Conservation (phyloP, 2,797 vertebrate species). For the Rhinogobio ventralis region DNA sequence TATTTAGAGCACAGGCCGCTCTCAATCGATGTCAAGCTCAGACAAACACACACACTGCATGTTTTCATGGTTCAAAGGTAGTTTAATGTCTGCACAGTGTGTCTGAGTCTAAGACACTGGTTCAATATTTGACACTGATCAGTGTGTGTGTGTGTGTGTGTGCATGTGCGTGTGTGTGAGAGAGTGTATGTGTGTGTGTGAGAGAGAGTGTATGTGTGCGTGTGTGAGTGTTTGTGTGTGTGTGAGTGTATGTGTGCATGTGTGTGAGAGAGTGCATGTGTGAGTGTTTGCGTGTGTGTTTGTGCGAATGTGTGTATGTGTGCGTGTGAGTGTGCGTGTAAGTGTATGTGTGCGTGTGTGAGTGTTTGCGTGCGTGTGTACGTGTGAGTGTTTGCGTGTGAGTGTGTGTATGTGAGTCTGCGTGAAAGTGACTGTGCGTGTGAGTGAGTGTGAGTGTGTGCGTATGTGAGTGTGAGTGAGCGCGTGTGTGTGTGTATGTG, state of each 20-base stretch:
- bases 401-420: neutral
- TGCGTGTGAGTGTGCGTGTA: too few relatives aligned
- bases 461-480: neutral
- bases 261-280: too few relatives aligned
- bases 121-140: constrained; percentile 51
- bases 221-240: too few relatives aligned
- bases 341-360: too few relatives aligned
- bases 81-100: constrained; percentile 53
- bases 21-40: constrained; percentile 4
- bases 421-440: too few relatives aligned
- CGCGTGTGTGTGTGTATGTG: neutral
- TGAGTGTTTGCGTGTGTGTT: too few relatives aligned
- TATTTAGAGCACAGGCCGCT: neutral
- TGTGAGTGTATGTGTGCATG: too few relatives aligned
- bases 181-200: neutral
- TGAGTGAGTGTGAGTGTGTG: too few relatives aligned
- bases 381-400: too few relatives aligned
- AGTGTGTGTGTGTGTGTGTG: neutral
- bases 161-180: neutral
- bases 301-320: too few relatives aligned
- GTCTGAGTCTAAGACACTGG: constrained; percentile 22
- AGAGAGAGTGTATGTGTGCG: neutral
- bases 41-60: constrained; percentile 21
- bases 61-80: constrained; percentile 58
- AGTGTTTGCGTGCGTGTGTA: too few relatives aligned